Conservation (phyloP, 2,888 invertebrate genomes). For the Tipula confusa region DNA sequence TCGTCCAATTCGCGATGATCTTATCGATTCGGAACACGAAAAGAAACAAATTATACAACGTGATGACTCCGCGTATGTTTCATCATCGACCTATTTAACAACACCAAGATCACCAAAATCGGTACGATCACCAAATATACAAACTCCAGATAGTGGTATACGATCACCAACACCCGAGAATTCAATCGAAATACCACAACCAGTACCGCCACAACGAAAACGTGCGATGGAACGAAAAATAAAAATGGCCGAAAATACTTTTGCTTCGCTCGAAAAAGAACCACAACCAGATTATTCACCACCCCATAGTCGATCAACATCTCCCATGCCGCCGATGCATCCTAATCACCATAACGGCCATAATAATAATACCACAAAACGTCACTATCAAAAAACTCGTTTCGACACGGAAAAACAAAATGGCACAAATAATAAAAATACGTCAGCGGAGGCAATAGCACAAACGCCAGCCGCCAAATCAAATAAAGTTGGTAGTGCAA, state of each 20-base stretch:
- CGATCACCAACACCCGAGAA: constrained; percentile 37
- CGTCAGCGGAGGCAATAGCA: constrained; percentile 43
- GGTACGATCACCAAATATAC: constrained; percentile 41
- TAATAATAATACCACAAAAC: background rate
- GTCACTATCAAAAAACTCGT: constrained; percentile 61
- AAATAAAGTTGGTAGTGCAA: constrained; percentile 55
- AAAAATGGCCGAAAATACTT: background rate
- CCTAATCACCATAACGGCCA: constrained; percentile 41
- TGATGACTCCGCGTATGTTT: constrained; percentile 57
- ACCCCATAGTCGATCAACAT: constrained; percentile 50
- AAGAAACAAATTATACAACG: constrained; percentile 53
- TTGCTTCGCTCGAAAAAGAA: constrained; percentile 48
- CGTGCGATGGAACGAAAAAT: constrained; percentile 54
- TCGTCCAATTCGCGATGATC: constrained; percentile 45
- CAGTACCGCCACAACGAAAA: constrained; percentile 64
- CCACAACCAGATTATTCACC: constrained; percentile 71
- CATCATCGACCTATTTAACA: constrained; percentile 56
- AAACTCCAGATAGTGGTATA: constrained; percentile 38
- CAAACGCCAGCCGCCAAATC: constrained; percentile 43
- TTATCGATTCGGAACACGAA: constrained; percentile 52
- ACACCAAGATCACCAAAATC: constrained; percentile 55
- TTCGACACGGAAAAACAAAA: constrained; percentile 55
- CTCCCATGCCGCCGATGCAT: constrained; percentile 42
- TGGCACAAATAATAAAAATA: constrained; percentile 38
- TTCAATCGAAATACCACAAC: constrained; percentile 46